Evolutionary conservation across 2,888 invertebrate species (phyloP), one percentile per base, ranked within the genome.

Genomic region (Troilus luridus): DNA sequence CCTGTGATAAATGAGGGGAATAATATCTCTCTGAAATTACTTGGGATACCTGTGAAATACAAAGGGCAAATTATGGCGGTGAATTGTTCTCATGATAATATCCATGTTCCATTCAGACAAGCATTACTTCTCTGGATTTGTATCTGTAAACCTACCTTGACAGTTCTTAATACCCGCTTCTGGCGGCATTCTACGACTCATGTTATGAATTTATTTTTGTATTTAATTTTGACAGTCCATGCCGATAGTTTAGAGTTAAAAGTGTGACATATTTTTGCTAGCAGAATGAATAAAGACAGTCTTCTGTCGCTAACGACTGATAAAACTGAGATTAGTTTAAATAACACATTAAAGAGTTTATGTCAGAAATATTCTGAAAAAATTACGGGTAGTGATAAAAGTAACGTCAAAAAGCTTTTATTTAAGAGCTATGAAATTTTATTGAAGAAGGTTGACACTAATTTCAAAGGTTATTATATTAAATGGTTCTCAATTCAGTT

Each of bases 381-480:
- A 88, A 19, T 27, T 2, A 54, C 88, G 24, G 27, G 27, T 19
- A 88, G 27, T 60, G 60, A 59, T 27, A 88, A 88, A 58, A n/a
- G n/a, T 21, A 54, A 12, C 9, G 56, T 11, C n/a, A 85, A 88
- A n/a, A 60, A 41, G 60, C 24, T 88, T 59, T 62, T 88, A 58
- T 27, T 62, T 21, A 62, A 60, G n/a, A 88, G 60, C 24, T 88
- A 88, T 41, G 27, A 58, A 88, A 24, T 88, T 27, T 88, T 88
- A 60, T 14, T 88, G 27, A 88, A 88, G 60, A 88, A 62, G 27
- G 17, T 27, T 19, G 24, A 60, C 6, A 41, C 17, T 10, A 62
- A 60, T 60, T 10, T 17, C 60, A 41, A n/a, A 88, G 88, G 88
- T 88, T 41, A 41, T 41, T 41, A 88, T 0, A n/a, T 54, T 88